phyloP scores from a whole-genome alignment of 2,113 vertebrate genomes.

The Tenrec ecaudatus region DNA sequence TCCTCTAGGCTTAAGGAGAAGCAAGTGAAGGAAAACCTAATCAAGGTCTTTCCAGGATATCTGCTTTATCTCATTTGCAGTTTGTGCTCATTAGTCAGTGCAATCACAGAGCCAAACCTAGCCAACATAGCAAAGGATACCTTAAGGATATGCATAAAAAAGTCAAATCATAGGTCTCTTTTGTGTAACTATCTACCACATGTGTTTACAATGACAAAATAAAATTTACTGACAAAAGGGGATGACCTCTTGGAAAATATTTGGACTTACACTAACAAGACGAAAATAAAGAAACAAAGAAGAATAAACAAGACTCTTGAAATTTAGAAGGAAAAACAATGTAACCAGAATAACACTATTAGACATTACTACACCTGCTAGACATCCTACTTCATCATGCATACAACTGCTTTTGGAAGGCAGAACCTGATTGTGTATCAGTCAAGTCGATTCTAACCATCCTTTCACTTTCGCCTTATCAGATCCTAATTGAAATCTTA shows the following conservation, averaged over 20 bases:
- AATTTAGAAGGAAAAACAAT: not conserved
- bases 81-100: not conserved
- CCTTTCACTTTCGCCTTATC: no score
- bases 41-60: not conserved
- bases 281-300: not conserved
- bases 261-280: not conserved
- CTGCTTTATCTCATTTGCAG: not conserved
- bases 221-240: not conserved
- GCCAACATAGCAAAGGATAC: no score
- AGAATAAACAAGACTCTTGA: not conserved
- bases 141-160: not conserved
- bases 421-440: no score
- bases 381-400: not conserved
- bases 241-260: no score
- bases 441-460: no score
- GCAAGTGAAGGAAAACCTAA: not conserved
- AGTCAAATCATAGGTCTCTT: not conserved
- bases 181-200: not conserved
- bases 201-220: not conserved
- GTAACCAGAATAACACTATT: not conserved
- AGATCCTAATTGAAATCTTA: no score
- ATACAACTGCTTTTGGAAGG: no score
- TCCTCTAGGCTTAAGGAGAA: not conserved
- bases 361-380: not conserved
- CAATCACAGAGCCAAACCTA: not conserved